Evolutionary conservation across 2,888 invertebrate species (phyloP), one percentile per base, ranked within the genome.

Genomic region (Caenorhabditis sp.): DNA sequence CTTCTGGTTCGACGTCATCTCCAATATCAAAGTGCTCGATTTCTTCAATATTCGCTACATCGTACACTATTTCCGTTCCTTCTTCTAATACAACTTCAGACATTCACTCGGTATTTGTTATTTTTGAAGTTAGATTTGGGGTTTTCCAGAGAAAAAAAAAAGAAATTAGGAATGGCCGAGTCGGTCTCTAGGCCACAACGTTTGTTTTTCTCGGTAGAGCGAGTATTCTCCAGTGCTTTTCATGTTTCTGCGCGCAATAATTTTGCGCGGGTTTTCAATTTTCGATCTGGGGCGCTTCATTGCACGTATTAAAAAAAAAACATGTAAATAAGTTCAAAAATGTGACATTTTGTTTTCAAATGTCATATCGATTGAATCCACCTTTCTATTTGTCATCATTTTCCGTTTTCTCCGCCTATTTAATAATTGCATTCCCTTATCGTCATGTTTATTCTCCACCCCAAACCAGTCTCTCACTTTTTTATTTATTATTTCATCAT

Each of bases 1-100:
- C 78, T 36, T 70, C 63, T 19, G 73, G 68, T 58, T 69, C 69
- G 24, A 69, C 61, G 62, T 74, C 74, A 50, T 69, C 76, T 4
- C 74, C 78, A 26, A 78, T 78, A 37, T 76, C 76, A 36, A 78
- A 78, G 53, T 78, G 76, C 31, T 74, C 66, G 36, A 79, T 64
- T 37, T 69, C 76, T 72, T 79, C 79, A 49, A 74, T 69, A 21
- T 66, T 64, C 14, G 62, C 67, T 1, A 55, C 67, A 21, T 72
- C 68, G 26, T 58, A 72, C 17, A 64, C 61, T 14, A 68, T 58
- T 49, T 68, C 68, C 8, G 43, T 65, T n/a, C 62, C 64, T 53
- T 68, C 67, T 10, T 67, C 61, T 1, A 58, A 36, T 6, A 64
- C 37, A 57, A 66, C 67, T n/a, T 67, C 53, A 23, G 54, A 23